Evolutionary conservation across 1,140 invertebrate genomes (phyloP), one percentile per base, ranked within the genome.

Genomic region (Lordiphosa stackelbergi): DNA sequence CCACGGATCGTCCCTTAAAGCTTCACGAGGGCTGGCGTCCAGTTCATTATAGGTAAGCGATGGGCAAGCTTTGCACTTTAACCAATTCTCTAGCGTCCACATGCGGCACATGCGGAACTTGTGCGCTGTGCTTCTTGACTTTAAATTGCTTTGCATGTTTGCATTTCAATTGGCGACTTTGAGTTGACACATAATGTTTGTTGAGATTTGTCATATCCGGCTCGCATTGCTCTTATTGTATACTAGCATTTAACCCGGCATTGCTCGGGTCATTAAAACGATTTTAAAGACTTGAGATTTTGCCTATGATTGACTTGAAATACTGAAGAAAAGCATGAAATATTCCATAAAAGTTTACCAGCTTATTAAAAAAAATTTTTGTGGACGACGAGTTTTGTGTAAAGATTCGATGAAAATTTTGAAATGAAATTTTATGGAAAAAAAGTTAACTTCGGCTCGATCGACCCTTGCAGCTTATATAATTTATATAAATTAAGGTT

Each of bases 11-110:
- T 2, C 56, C 63, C 8, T 52, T 87, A 8, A 64, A 84, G 28
- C 59, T 87, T 0, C 71, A 73, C 36, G 86, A 87, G 8, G 86
- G 86, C 43, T 87, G 86, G 86, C 75, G 63, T 6, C 86, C 86
- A 41, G 13, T 61, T 1, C 81, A 86, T 38, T 87, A 87, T 51
- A 84, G 60, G 85, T 87, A 60, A 79, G n/a, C 43, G 16, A 9
- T 8, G 31, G 13, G 40, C 31, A 7, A 24, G 65, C 46, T 66
- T 64, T 31, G 19, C 59, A 75, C 66, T 72, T 74, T 24, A 68
- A 4, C 35, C 28, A 7, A 31, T 8, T 8, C 28, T 2, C 28
- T 31, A 0, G 28, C 8, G 28, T 22, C 7, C 43, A 70, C 69
- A 72, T 69, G 43, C 10, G 36, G 47, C 53, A 75, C 74, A 78